phyloP scores from a whole-genome alignment of 1,140 invertebrate genomes.

The Thaumetopoea pityocampa region DNA sequence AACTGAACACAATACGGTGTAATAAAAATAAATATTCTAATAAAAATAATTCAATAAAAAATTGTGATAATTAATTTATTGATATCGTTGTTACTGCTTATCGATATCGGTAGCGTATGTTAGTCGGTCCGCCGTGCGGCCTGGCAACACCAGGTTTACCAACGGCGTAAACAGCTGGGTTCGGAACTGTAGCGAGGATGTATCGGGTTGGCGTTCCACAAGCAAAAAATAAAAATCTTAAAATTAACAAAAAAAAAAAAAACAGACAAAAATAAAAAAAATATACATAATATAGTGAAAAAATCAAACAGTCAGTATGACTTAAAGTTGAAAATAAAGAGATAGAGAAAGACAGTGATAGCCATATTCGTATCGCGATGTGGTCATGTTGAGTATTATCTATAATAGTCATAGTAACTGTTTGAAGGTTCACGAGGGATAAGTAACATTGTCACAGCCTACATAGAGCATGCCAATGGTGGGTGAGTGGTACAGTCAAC shows the following conservation, averaged over 20 bases:
- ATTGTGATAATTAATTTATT: conserved; percentile 31
- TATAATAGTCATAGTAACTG: conserved; percentile 69
- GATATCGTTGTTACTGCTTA: conserved; percentile 53
- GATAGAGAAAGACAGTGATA: conserved; percentile 62
- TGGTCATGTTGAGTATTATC: conserved; percentile 50
- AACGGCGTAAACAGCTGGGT: conserved; percentile 46
- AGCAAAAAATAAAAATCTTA: conserved; percentile 70
- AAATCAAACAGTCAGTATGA: conserved; percentile 76
- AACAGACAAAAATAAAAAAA: conserved; percentile 57
- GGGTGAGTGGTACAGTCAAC: conserved; percentile 48
- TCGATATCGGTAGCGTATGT: conserved; percentile 50
- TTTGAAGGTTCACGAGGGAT: conserved; percentile 63
- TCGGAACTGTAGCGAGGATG: conserved; percentile 63
- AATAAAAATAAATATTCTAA: conserved; percentile 48
- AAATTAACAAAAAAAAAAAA: conserved; percentile 53
- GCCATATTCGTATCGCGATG: conserved; percentile 67
- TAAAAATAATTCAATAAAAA: conserved; percentile 43
- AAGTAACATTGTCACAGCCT: conserved; percentile 70
- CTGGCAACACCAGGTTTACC: conserved; percentile 22
- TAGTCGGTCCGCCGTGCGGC: conserved; percentile 50
- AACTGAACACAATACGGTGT: conserved; percentile 60
- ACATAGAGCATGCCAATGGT: conserved; percentile 64
- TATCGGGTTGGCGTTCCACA: conserved; percentile 69
- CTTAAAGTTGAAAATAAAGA: conserved; percentile 66
- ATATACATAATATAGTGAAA: conserved; percentile 41